phyloP scores from a whole-genome alignment of 1,140 invertebrate species.

The Anastrepha ludens region DNA sequence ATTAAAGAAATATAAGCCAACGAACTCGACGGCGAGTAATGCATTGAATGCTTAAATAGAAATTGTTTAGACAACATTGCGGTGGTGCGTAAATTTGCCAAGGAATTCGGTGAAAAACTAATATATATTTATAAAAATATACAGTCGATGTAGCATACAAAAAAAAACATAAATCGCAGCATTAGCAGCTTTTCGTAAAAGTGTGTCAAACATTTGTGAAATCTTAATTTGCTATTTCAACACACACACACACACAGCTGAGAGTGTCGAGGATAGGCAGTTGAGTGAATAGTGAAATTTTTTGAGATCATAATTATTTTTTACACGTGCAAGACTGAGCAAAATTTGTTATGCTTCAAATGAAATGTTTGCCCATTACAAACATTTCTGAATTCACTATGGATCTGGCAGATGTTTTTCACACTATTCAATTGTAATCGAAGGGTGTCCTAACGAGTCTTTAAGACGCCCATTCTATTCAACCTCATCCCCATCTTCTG shows the following conservation, averaged over 20 bases:
- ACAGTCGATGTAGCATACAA: not conserved
- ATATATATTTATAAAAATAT: not conserved
- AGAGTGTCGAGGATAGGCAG: not conserved
- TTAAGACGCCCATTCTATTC: too few species aligned
- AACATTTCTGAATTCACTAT: too few species aligned
- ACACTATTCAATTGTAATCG: too few species aligned
- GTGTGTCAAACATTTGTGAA: slow-evolving; percentile 45
- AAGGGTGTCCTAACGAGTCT: too few species aligned
- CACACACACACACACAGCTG: not conserved
- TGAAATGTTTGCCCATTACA: too few species aligned
- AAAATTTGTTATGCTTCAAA: too few species aligned
- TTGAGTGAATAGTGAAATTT: not conserved
- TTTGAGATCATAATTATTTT: not conserved
- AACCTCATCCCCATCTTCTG: too few species aligned
- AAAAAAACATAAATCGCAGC: not conserved
- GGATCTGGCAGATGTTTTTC: too few species aligned
- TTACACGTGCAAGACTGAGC: not conserved
- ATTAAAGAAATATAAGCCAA: slow-evolving; percentile 31
- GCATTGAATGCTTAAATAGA: slow-evolving; percentile 45
- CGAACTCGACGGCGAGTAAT: slow-evolving; percentile 6
- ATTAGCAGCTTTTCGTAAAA: not conserved
- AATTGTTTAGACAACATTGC: slow-evolving; percentile 13
- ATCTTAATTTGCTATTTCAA: not conserved
- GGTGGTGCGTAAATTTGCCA: slow-evolving; percentile 22
- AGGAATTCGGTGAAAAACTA: not conserved